Evolutionary conservation across 2,113 vertebrate genomes (phyloP).

Genomic region (Asarcornis scutulata): DNA sequence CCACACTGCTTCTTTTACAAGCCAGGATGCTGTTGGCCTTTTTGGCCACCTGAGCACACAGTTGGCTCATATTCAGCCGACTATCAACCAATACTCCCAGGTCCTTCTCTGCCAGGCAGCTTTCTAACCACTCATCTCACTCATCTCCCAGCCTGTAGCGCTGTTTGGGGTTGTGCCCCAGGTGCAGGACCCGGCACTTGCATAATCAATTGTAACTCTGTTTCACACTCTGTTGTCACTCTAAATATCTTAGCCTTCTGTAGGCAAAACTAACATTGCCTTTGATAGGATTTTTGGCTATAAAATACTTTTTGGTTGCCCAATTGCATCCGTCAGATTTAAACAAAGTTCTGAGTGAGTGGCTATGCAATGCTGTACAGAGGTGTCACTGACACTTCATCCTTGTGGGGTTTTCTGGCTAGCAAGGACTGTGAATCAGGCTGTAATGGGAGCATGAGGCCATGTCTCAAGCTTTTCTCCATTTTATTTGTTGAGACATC

Average conservation of each 20-base stretch:
- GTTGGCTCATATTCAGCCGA: too few species aligned
- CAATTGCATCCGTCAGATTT: not conserved
- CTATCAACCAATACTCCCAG: too few species aligned
- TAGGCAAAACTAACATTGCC: not conserved
- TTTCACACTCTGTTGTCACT: not conserved
- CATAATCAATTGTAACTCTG: not conserved
- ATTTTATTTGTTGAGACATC: not conserved
- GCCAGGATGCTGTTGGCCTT: too few species aligned
- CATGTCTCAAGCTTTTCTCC: not conserved
- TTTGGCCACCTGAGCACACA: too few species aligned
- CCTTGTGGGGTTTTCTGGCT: not conserved
- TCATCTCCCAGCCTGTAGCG: too few species aligned
- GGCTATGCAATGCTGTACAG: not conserved
- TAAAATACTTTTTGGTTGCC: not conserved
- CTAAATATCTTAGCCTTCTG: not conserved
- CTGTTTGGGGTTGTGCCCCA: too few species aligned
- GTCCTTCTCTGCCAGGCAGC: too few species aligned
- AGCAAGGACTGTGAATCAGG: not conserved
- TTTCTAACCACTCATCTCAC: too few species aligned
- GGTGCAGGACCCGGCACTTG: too few species aligned
- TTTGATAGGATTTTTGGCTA: not conserved
- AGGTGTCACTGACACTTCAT: not conserved
- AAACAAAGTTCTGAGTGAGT: not conserved
- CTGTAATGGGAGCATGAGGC: not conserved
- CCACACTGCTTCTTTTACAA: too few species aligned